Evolutionary conservation across 2,888 invertebrate genomes (phyloP).

Genomic region (Pherbina coryleti): DNA sequence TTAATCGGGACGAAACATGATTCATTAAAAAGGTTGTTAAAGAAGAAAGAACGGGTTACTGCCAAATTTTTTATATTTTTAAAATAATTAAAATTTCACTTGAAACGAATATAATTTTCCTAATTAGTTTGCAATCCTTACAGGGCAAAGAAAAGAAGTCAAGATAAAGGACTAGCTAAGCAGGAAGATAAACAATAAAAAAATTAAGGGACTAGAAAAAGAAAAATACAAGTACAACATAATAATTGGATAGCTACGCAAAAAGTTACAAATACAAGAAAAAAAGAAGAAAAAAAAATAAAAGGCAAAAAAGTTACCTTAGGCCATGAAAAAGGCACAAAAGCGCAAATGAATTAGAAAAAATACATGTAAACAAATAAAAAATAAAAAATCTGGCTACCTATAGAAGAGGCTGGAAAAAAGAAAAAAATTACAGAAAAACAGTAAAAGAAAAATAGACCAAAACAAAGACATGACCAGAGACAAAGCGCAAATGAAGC

Average conservation of each 20-base stretch:
- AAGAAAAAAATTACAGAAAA: not conserved
- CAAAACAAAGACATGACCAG: not conserved
- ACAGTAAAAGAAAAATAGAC: slow-evolving; percentile 1
- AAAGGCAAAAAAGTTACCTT: not conserved
- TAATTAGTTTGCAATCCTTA: not conserved
- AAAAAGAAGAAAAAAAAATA: not conserved
- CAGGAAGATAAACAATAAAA: not conserved
- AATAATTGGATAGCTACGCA: slow-evolving; percentile 19
- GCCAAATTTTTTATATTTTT: too few relatives aligned
- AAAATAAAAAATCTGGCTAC: not conserved
- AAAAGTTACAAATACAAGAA: not conserved
- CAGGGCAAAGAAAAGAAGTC: not conserved
- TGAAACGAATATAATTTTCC: too few relatives aligned
- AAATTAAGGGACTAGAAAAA: not conserved
- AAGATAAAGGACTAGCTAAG: not conserved
- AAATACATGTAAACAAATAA: not conserved
- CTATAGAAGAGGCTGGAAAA: not conserved
- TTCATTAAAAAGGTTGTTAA: too few relatives aligned
- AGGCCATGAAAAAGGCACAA: slow-evolving; percentile 17
- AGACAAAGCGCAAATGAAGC: not conserved
- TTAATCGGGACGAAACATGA: too few relatives aligned
- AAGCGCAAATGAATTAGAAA: slow-evolving; percentile 6
- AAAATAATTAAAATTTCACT: too few relatives aligned
- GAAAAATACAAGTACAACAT: not conserved
- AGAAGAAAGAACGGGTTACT: too few relatives aligned